Conservation (phyloP, 2,888 invertebrate genomes). For the Drosophila fungiperda region DNA sequence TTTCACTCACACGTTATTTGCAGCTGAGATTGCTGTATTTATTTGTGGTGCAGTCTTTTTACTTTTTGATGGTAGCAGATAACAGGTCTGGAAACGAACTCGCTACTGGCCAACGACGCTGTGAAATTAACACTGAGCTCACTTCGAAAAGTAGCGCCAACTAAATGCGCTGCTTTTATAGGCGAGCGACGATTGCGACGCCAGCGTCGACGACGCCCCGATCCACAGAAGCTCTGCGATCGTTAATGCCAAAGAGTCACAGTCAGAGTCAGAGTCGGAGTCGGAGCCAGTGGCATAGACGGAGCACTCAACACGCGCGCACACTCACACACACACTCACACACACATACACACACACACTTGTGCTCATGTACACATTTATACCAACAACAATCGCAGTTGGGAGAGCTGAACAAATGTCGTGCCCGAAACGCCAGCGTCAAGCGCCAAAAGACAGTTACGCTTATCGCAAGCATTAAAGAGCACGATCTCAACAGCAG, state of each 20-base stretch:
- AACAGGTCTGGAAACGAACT: slow-evolving; percentile 19
- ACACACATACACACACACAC: not conserved
- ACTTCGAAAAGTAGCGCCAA: slow-evolving; percentile 80
- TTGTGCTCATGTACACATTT: slow-evolving; percentile 7
- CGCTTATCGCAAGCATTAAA: slow-evolving; percentile 44
- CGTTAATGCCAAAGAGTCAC: slow-evolving; percentile 68
- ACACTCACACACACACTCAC: slow-evolving; percentile 5
- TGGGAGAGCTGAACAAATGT: slow-evolving; percentile 29
- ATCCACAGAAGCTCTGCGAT: slow-evolving; percentile 54
- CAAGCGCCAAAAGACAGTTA: slow-evolving; percentile 26
- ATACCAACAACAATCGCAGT: slow-evolving; percentile 15
- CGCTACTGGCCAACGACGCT: slow-evolving; percentile 78
- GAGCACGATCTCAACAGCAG: slow-evolving; percentile 29
- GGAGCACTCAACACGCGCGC: slow-evolving; percentile 1
- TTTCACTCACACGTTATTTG: slow-evolving; percentile 39
- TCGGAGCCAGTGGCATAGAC: slow-evolving; percentile 24
- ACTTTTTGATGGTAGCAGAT: slow-evolving; percentile 19
- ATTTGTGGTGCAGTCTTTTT: slow-evolving; percentile 43
- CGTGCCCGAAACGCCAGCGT: slow-evolving; percentile 12
- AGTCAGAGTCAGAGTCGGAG: slow-evolving; percentile 28
- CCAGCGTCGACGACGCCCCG: slow-evolving; percentile 32
- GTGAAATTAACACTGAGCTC: slow-evolving; percentile 83
- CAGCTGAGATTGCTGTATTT: slow-evolving; percentile 30
- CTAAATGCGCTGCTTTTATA: slow-evolving; percentile 83
- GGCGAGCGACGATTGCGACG: slow-evolving; percentile 43